Evolutionary conservation across 2,113 vertebrate species (phyloP).

Genomic region (Tetrax tetrax): DNA sequence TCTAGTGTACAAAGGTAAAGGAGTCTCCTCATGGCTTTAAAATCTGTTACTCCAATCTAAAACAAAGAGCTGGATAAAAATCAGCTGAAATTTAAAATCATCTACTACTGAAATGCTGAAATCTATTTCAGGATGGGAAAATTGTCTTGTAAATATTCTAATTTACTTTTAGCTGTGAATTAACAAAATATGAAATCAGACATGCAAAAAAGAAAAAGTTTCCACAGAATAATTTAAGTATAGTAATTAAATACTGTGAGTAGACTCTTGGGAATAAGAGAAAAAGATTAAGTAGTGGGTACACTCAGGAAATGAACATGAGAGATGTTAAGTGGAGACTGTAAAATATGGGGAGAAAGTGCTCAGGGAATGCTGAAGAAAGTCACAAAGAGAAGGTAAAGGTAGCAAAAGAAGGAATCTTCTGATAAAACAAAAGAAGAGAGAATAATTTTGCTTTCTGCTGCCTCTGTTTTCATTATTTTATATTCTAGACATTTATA

Average conservation of each 20-base stretch:
- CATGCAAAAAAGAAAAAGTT: background rate
- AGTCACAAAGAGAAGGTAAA: background rate
- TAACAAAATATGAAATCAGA: background rate
- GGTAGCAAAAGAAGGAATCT: background rate
- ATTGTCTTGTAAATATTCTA: background rate
- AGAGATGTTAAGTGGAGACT: background rate
- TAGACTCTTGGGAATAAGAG: background rate
- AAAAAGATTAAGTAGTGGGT: background rate
- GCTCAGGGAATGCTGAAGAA: background rate
- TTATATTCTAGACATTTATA: background rate
- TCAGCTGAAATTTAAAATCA: background rate
- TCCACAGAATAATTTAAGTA: background rate
- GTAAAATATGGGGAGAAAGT: background rate
- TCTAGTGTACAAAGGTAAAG: background rate
- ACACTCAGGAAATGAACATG: rapidly evolving
- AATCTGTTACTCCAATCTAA: background rate
- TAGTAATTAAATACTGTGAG: background rate
- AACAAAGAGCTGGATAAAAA: background rate
- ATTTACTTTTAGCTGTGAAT: background rate
- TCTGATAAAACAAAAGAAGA: background rate
- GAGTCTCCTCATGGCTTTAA: background rate
- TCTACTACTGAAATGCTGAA: background rate
- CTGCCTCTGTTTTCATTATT: background rate
- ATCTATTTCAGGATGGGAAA: background rate
- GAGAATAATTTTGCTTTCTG: background rate